Percentiles rank a stretch among this genome's conserved stretches.
Evolutionary conservation across 2,888 invertebrate genomes (phyloP).

Genomic region (Drosophila algonquin): DNA sequence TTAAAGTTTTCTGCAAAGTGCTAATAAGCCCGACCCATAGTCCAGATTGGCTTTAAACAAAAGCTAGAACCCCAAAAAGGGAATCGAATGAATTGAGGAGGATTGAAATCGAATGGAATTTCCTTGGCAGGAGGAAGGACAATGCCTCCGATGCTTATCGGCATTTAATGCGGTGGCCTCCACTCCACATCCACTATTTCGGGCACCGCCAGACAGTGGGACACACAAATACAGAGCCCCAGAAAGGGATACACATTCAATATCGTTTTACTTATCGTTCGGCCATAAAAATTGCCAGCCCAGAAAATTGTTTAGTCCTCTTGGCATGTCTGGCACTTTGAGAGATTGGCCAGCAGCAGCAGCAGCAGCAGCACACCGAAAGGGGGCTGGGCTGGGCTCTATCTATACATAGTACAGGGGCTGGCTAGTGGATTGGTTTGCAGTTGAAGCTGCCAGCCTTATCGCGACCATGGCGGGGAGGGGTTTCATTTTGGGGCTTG

Average conservation of each 20-base stretch:
- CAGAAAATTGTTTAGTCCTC: constrained; percentile 82
- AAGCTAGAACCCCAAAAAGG: background rate
- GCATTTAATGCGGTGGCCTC: constrained; percentile 61
- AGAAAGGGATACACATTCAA: constrained; percentile 63
- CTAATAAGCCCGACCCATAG: constrained; percentile 49
- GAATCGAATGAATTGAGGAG: constrained; percentile 1
- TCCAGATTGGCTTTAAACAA: constrained; percentile 29
- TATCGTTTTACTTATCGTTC: constrained; percentile 81
- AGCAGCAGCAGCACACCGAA: constrained; percentile 34
- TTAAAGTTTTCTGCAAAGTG: constrained; percentile 58
- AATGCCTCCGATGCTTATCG: constrained; percentile 68
- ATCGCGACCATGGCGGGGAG: constrained; percentile 43
- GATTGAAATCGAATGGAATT: constrained; percentile 32
- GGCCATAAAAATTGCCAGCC: constrained; percentile 81
- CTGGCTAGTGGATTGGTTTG: constrained; percentile 44
- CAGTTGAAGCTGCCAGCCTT: constrained; percentile 38
- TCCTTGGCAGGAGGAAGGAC: constrained; percentile 50
- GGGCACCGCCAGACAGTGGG: background rate
- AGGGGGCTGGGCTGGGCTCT: constrained; percentile 8
- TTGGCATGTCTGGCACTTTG: constrained; percentile 80
- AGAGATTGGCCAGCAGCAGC: constrained; percentile 71
- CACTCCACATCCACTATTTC: background rate
- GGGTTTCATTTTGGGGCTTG: constrained; percentile 47
- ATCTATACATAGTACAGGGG: constrained; percentile 3
- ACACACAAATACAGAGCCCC: constrained; percentile 20